These are phyloP conservation scores for Drosophila suboccidentalis DNA, from an alignment of 2,888 invertebrate genomes.

Conservation along the genomic window DNA sequence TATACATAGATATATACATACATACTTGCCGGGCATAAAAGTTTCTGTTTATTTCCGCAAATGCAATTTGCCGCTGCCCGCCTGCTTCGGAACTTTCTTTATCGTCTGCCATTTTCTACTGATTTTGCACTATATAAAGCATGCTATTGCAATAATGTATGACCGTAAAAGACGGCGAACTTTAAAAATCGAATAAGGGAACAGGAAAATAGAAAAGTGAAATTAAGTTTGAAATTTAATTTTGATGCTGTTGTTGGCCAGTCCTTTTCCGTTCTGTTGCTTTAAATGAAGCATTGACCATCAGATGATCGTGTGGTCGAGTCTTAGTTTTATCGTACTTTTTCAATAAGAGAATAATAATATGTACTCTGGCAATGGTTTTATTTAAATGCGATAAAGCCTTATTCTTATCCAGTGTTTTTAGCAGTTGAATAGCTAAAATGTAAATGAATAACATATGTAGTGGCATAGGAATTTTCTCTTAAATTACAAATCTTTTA, in stretches of 20 bases:
- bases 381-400: no score
- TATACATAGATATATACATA: slow-evolving; percentile 14
- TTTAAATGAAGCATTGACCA: slow-evolving; percentile 26
- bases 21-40: slow-evolving; percentile 61
- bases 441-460: no score
- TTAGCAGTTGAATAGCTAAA: no score
- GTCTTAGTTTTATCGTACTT: background rate
- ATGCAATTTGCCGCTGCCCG: slow-evolving; percentile 73
- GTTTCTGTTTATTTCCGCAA: slow-evolving; percentile 80
- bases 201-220: slow-evolving; percentile 61
- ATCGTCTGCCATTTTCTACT: slow-evolving; percentile 77
- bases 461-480: no score
- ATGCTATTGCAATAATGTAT: slow-evolving; percentile 75
- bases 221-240: slow-evolving; percentile 68
- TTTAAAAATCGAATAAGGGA: slow-evolving; percentile 15
- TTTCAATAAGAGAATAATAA: background rate
- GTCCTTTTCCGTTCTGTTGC: slow-evolving; percentile 12
- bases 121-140: slow-evolving; percentile 79
- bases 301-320: slow-evolving; percentile 25
- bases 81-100: slow-evolving; percentile 61
- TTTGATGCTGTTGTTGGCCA: slow-evolving; percentile 32
- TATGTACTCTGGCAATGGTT: no score
- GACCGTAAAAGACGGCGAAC: slow-evolving; percentile 56
- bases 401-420: no score
- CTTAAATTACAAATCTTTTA: no score